Evolutionary conservation across 2,113 vertebrate species (phyloP).

Genomic region (Megalops atlanticus): DNA sequence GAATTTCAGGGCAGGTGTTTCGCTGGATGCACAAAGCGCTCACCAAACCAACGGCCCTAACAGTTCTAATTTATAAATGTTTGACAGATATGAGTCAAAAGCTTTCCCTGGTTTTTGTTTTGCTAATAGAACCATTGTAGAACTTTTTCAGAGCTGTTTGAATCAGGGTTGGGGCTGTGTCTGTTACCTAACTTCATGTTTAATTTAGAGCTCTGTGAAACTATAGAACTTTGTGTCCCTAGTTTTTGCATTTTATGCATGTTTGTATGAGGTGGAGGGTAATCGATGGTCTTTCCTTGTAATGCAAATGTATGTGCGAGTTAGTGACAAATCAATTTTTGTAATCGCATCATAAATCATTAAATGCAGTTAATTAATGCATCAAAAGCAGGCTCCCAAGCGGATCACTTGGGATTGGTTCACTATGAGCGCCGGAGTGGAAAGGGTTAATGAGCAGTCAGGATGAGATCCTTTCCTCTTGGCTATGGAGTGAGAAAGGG

Average conservation of each 20-base stretch:
- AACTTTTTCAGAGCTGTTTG: too few species aligned
- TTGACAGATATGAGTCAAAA: background rate
- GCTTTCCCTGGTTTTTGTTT: background rate
- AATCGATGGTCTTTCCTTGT: background rate
- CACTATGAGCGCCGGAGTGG: background rate
- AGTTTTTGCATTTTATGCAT: background rate
- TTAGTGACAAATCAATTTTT: constrained; percentile 14
- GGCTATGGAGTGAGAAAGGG: too few species aligned
- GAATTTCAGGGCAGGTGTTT: too few species aligned
- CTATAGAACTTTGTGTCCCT: background rate
- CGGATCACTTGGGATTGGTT: background rate
- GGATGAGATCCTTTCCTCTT: too few species aligned
- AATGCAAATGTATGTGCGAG: background rate
- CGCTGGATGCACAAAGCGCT: too few species aligned
- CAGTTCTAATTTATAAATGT: background rate
- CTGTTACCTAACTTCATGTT: background rate
- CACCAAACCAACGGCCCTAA: background rate
- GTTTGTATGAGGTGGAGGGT: background rate
- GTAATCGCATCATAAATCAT: constrained; percentile 21
- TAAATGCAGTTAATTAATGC: constrained; percentile 9
- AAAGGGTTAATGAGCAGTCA: constrained; percentile 17
- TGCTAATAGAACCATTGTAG: background rate
- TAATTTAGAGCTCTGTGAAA: background rate
- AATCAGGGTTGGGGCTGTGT: too few species aligned
- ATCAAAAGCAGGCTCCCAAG: background rate